Evolutionary conservation across 2,797 vertebrate species (phyloP).

Genomic region (Echiichthys vipera): DNA sequence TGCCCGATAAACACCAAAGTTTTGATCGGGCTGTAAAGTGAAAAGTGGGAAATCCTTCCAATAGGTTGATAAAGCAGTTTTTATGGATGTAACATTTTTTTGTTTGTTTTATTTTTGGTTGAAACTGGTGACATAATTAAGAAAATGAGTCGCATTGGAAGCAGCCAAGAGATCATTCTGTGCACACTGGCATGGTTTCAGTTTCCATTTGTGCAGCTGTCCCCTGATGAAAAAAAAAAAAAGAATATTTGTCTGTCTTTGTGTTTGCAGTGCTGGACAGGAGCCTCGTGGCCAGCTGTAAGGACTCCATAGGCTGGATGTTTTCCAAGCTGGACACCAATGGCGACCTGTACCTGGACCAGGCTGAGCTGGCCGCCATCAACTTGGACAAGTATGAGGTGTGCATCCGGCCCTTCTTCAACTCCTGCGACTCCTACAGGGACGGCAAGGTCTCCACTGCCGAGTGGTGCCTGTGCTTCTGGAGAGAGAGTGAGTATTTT

Average conservation of each 20-base stretch:
- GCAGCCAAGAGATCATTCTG: conserved; percentile 27
- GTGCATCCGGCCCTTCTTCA: conserved; percentile 98
- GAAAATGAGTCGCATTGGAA: conserved; percentile 18
- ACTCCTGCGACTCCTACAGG: conserved; percentile 96
- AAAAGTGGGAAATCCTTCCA: not conserved
- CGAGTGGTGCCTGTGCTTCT: conserved; percentile 99
- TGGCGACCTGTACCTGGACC: conserved; percentile 93
- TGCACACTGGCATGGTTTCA: conserved; percentile 29
- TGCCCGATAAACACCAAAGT: not conserved
- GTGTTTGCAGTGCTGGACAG: conserved; percentile 90
- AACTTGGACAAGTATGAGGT: conserved; percentile 99
- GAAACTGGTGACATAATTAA: not conserved
- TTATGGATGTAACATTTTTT: not conserved
- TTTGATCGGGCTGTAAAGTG: not conserved
- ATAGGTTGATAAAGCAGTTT: not conserved
- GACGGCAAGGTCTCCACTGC: conserved; percentile 94
- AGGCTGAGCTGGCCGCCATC: conserved; percentile 92
- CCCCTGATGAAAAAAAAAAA: conserved; percentile 27
- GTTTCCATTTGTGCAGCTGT: conserved; percentile 59
- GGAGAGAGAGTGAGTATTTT: conserved; percentile 95
- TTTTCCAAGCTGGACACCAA: conserved; percentile 97
- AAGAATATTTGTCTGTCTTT: conserved; percentile 48
- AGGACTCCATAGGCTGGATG: conserved; percentile 99
- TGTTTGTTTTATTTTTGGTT: too few species aligned
- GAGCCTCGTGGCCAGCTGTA: conserved; percentile 94